Percentiles rank a stretch among this genome's conserved stretches.
phyloP scores from a whole-genome alignment of 2,797 vertebrate genomes.

The Hafferia zeledoni region DNA sequence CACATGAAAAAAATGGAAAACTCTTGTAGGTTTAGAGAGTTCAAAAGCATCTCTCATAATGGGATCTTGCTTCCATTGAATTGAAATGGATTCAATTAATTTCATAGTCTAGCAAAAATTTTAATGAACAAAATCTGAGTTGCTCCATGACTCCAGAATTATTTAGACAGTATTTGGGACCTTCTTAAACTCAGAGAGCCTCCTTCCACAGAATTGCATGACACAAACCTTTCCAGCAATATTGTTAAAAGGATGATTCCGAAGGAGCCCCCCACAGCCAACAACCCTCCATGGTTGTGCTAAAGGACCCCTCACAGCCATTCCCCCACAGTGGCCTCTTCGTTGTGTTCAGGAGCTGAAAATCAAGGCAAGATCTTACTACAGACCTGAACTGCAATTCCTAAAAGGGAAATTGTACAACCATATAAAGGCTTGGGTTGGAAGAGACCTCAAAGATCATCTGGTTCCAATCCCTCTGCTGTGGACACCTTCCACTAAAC shows the following conservation, averaged over 20 bases:
- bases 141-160: not conserved
- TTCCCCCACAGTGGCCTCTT: no score
- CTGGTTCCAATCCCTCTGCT: not conserved
- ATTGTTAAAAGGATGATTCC: not conserved
- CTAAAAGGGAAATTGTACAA: not conserved
- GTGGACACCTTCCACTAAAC: not conserved
- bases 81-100: not conserved
- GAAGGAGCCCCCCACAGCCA: not conserved
- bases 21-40: not conserved
- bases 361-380: not conserved
- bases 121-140: conserved; percentile 17
- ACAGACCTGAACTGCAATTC: not conserved
- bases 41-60: not conserved
- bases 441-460: not conserved
- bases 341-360: not conserved
- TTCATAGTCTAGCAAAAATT: not conserved
- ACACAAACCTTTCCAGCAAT: not conserved
- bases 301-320: not conserved
- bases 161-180: not conserved
- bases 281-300: not conserved
- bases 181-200: not conserved
- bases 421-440: not conserved
- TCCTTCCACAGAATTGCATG: not conserved
- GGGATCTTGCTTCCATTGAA: not conserved
- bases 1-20: not conserved